A percentile compares a stretch with the other conserved stretches of the same genome.
These are phyloP conservation scores for Ctenodactylus gundi DNA, from an alignment of 2,113 vertebrate species.

Conservation along the genomic window DNA sequence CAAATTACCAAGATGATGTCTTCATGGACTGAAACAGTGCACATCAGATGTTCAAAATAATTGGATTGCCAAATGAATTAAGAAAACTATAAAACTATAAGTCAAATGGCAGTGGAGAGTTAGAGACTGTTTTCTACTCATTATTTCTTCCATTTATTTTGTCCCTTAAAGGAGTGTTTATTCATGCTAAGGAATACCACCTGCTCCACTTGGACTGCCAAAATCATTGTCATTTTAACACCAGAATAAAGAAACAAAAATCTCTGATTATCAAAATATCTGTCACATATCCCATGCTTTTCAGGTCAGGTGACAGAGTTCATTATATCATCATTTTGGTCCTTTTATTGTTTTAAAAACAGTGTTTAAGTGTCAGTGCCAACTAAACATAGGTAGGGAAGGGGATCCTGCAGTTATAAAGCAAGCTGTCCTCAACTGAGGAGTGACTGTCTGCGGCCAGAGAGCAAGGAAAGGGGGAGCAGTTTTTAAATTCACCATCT, in stretches of 20 bases:
- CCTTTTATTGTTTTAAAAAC: background rate
- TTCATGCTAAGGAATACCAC: background rate
- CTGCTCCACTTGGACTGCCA: background rate
- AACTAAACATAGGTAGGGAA: background rate
- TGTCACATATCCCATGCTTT: background rate
- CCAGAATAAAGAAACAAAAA: background rate
- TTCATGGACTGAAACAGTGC: background rate
- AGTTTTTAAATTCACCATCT: background rate
- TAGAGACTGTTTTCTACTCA: background rate
- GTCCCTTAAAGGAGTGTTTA: background rate
- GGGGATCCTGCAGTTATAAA: background rate
- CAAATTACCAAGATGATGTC: slow-evolving; percentile 10
- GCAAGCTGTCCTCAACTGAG: background rate
- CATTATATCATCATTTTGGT: background rate
- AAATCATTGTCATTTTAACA: background rate
- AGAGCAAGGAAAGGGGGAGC: background rate
- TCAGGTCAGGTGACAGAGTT: background rate
- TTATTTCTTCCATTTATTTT: slow-evolving; percentile 28
- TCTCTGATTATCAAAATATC: background rate
- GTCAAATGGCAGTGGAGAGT: background rate
- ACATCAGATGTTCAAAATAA: background rate
- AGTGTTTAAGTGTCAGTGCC: background rate
- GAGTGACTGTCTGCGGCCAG: background rate
- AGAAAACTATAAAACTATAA: slow-evolving; percentile 6
- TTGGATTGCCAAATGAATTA: background rate